A percentile compares a stretch with the other conserved stretches of the same genome.
These are phyloP conservation scores for Listronotus bonariensis DNA, from an alignment of 1,140 invertebrate species.

Conservation along the genomic window DNA sequence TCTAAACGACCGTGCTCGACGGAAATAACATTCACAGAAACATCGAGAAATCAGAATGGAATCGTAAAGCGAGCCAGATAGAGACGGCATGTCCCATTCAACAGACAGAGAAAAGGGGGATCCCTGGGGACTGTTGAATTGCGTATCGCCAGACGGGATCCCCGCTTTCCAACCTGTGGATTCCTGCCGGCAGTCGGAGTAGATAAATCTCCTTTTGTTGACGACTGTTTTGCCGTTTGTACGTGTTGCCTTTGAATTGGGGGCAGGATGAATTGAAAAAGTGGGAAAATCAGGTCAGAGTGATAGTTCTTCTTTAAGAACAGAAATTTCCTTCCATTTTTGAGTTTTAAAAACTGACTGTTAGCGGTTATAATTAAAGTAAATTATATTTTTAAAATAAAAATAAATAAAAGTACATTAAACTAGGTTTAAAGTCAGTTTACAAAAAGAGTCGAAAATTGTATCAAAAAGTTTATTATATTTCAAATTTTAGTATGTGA, in stretches of 20 bases:
- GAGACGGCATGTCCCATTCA: constrained; percentile 8
- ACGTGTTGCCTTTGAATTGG: constrained; percentile 1
- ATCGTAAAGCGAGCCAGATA: constrained; percentile 7
- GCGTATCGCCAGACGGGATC: constrained; percentile 12
- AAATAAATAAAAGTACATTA: too few relatives aligned
- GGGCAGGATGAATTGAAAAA: neutral
- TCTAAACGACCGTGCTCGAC: too few relatives aligned
- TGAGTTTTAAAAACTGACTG: too few relatives aligned
- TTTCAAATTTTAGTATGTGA: too few relatives aligned
- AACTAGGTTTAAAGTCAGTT: too few relatives aligned
- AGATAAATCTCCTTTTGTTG: constrained; percentile 12
- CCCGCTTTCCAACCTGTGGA: constrained; percentile 7
- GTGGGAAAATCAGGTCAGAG: neutral
- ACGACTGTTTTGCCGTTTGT: constrained; percentile 12
- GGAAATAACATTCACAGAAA: constrained; percentile 11
- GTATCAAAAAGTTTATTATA: too few relatives aligned
- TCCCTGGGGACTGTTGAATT: constrained; percentile 4
- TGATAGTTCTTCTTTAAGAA: constrained; percentile 7
- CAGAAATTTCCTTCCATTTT: too few relatives aligned
- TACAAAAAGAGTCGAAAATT: too few relatives aligned
- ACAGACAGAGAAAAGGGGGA: constrained; percentile 9
- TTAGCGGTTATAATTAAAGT: too few relatives aligned
- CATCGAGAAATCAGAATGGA: constrained; percentile 9
- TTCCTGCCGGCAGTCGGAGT: neutral
- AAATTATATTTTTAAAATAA: too few relatives aligned